phyloP scores from a whole-genome alignment of 1,140 invertebrate species.

The Drosophila lacertosa region DNA sequence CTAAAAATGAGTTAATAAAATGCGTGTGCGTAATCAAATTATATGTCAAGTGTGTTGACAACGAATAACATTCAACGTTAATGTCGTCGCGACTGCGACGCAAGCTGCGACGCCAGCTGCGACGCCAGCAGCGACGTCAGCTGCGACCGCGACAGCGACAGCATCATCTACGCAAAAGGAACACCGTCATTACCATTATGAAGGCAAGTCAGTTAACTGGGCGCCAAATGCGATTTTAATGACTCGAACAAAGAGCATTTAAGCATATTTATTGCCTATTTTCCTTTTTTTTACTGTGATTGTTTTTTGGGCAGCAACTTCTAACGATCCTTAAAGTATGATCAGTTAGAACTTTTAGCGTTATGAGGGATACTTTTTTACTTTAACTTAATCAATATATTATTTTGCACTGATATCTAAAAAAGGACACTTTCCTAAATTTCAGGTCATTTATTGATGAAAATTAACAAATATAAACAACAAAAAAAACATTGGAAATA shows the following conservation, averaged over 20 bases:
- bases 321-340: no score
- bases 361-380: no score
- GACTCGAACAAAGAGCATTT: conserved; percentile 77
- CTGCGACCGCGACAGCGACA: conserved; percentile 3
- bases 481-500: no score
- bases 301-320: background rate
- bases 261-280: conserved; percentile 70
- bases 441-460: no score
- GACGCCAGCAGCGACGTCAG: background rate
- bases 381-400: no score
- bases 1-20: conserved; percentile 82
- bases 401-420: no score
- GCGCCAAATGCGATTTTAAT: conserved; percentile 79
- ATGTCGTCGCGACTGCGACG: conserved; percentile 40
- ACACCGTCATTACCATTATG: conserved; percentile 31
- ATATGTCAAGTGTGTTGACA: conserved; percentile 82
- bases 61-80: conserved; percentile 75
- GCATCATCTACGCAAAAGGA: conserved; percentile 8
- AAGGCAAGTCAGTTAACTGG: conserved; percentile 36
- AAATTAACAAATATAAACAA: no score
- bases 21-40: conserved; percentile 82
- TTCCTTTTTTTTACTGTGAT: conserved; percentile 17
- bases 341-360: no score
- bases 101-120: background rate
- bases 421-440: no score